A percentile compares a stretch with the other conserved stretches of the same genome.
Evolutionary conservation across 2,797 vertebrate genomes (phyloP).

Genomic region (Nannoperca obscura): DNA sequence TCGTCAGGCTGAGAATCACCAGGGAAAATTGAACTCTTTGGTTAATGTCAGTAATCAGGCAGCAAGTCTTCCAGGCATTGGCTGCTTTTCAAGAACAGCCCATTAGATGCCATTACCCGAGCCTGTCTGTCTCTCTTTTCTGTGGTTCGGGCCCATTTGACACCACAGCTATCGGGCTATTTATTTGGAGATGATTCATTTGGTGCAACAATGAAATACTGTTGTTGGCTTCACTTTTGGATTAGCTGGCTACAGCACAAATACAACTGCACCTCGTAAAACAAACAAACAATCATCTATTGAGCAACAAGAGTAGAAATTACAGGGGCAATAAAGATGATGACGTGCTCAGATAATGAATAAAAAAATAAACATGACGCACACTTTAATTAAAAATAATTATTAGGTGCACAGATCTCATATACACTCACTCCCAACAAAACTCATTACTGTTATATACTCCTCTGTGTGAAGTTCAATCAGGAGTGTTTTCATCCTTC

Average conservation of each 20-base stretch:
- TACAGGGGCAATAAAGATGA: conserved; percentile 20
- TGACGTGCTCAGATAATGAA: neutral
- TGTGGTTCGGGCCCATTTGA: conserved; percentile 54
- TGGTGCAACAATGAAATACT: conserved; percentile 14
- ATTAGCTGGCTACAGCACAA: conserved; percentile 35
- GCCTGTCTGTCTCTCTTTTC: conserved; percentile 42
- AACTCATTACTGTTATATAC: no score
- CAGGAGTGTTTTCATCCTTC: neutral
- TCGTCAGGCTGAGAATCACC: conserved; percentile 35
- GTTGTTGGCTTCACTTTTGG: conserved; percentile 42
- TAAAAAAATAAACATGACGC: conserved; percentile 5
- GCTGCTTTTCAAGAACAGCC: conserved; percentile 71
- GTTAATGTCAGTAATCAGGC: conserved; percentile 77
- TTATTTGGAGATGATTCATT: conserved; percentile 64
- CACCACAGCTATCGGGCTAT: conserved; percentile 50
- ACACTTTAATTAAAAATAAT: conserved; percentile 6
- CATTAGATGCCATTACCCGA: conserved; percentile 73
- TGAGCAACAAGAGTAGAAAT: conserved; percentile 18
- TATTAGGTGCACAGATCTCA: no score
- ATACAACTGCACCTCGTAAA: conserved; percentile 37
- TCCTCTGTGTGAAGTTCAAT: no score
- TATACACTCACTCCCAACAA: no score
- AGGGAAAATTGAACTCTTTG: conserved; percentile 71
- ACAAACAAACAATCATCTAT: conserved; percentile 35
- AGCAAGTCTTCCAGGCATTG: conserved; percentile 70